Evolutionary conservation across 2,888 invertebrate species (phyloP).

Genomic region (Camponotus fellah): DNA sequence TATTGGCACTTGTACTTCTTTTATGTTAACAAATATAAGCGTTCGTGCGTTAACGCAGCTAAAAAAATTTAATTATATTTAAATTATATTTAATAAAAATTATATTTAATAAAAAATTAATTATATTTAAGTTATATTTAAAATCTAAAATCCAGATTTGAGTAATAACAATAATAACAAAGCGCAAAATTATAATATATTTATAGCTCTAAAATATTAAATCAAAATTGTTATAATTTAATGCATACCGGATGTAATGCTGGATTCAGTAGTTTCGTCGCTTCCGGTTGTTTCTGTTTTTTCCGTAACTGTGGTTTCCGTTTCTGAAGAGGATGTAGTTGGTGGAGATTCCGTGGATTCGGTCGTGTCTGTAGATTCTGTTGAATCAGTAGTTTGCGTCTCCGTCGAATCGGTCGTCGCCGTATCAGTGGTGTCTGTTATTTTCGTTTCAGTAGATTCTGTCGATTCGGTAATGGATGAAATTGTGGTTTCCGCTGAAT

Average conservation of each 20-base stretch:
- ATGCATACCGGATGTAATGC: constrained; percentile 53
- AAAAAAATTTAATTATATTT: not conserved
- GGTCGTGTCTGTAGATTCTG: constrained; percentile 68
- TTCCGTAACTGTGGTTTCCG: constrained; percentile 61
- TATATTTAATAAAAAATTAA: too few relatives aligned
- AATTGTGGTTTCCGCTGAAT: constrained; percentile 74
- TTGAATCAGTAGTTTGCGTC: constrained; percentile 48
- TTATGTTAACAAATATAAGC: not conserved
- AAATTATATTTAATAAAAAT: too few relatives aligned
- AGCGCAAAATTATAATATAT: not conserved
- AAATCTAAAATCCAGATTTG: not conserved
- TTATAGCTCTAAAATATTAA: not conserved
- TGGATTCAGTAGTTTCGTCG: constrained; percentile 29
- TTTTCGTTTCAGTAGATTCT: constrained; percentile 47
- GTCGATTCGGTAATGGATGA: constrained; percentile 64
- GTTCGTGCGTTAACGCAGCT: not conserved
- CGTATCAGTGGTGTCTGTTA: constrained; percentile 53
- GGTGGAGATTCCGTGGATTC: constrained; percentile 69
- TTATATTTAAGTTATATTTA: too few relatives aligned
- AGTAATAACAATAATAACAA: not conserved
- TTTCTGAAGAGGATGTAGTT: constrained; percentile 71
- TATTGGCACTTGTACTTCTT: not conserved
- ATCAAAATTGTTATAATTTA: not conserved
- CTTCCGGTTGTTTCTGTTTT: constrained; percentile 65
- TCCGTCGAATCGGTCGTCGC: constrained; percentile 61